phyloP scores from a whole-genome alignment of 92 coral and sea anemone species.

The Montipora capitata region DNA sequence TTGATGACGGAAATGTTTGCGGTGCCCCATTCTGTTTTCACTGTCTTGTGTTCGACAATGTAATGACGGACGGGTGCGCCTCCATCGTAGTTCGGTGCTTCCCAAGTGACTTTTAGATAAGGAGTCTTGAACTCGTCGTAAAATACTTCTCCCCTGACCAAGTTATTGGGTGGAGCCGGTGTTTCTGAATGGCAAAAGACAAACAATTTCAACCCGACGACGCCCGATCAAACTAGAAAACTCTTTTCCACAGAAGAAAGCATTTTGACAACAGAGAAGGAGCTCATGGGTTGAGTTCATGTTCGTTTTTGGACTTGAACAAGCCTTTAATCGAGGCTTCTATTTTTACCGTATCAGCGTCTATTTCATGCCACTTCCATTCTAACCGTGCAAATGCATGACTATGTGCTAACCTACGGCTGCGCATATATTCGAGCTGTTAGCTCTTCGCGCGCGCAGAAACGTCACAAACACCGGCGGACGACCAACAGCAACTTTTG shows the following conservation, averaged over 20 bases:
- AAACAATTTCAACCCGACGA: too few species aligned
- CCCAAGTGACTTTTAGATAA: slow-evolving; percentile 19
- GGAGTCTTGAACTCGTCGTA: slow-evolving; percentile 1
- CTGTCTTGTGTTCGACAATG: slow-evolving; percentile 43
- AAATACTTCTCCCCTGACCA: slow-evolving; percentile 18
- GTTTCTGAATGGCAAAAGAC: neutral
- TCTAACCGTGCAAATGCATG: too few species aligned
- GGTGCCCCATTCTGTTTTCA: slow-evolving; percentile 33
- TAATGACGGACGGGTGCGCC: slow-evolving; percentile 19
- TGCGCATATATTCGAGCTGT: too few species aligned
- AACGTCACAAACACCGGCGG: too few species aligned
- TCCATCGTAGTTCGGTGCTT: slow-evolving; percentile 24
- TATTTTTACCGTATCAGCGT: neutral
- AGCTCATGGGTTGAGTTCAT: too few species aligned
- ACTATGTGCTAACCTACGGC: too few species aligned
- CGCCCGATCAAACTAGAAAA: too few species aligned
- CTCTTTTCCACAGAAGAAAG: neutral
- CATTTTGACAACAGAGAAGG: neutral
- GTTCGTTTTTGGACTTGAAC: too few species aligned
- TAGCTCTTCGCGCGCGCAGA: too few species aligned
- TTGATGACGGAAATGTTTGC: neutral
- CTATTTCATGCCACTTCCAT: too few species aligned
- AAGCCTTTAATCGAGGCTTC: too few species aligned
- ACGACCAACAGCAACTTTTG: too few species aligned
- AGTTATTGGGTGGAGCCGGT: slow-evolving; percentile 19